Base-by-base conservation (phyloP, 2,797 vertebrate genomes). In the Microtus californicus region DNA sequence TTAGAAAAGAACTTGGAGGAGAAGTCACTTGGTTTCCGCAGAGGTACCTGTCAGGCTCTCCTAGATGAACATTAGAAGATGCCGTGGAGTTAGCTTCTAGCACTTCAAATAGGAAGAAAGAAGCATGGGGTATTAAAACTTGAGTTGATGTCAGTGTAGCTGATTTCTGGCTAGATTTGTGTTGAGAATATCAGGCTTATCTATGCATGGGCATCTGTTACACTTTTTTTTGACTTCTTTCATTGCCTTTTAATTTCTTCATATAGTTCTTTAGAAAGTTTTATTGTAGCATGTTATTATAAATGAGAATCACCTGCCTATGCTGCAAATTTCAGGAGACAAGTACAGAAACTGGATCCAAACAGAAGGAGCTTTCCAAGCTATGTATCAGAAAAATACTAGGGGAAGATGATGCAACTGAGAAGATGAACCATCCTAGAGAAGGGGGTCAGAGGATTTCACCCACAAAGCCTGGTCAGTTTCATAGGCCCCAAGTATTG, bases 371-470 rank as follows among this genome's bases (percentile, higher is more conserved):
- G 23, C 21, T 88, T 96, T 94, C 48, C 25, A 90, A 94, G 45
- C 3, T 79, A 86, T 19, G 19, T 40, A 74, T 90, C 27, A 82
- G 25, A 74, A 40, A 71, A 73, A 40, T 71, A 45, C 25, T 63
- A 54, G 11, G 29, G 51, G 29, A 21, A 37, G 10, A 79, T 69
- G 15, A 67, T 90, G 34, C 25, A 82, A 56, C 91, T 71, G 94
- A 92, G 89, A 69, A 93, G 5, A 21, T 87, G 23, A 82, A 56
- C 56, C 2, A 17, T 83, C 23, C 37, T 56, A 61, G 34, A 83
- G 40, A 74, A 37, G 81, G n/a, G 94, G 34, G 9, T 79, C 74
- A 95, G 76, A 94, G 27, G 59, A 59, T 95, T 96, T 95, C 54
- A 89, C 89, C 45, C n/a, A 89, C 61, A 71, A 89, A 65, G 17